Base-by-base conservation (phyloP, 2,797 vertebrate species). In the Crax fasciolata region DNA sequence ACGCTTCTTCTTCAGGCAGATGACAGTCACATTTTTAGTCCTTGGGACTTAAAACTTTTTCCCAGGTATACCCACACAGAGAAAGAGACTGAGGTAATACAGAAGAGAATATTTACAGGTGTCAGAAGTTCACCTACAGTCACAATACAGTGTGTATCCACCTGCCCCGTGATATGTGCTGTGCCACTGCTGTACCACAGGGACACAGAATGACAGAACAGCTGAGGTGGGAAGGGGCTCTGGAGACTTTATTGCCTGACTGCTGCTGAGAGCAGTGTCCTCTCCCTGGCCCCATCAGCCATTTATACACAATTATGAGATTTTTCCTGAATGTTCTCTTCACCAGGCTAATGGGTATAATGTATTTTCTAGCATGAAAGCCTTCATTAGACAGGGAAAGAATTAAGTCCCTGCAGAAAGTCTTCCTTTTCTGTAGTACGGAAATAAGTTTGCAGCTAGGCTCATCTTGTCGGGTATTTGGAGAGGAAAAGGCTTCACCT, bases 121-220 rank as follows among this genome's bases (percentile, higher is more conserved):
- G 43, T 52, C 66, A 61, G 65, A 71, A 65, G 52, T 32, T 44
- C 30, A 7, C 0, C 0, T 7, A 18, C 21, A 71, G 67, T 24
- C 52, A 7, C 25, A 4, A 24, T 11, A 5, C 11, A 23, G 27
- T 8, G 61, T 9, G 10, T 11, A 1, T 15, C 44, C 24, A 0
- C 12, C 32, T 86, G 27, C 25, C 23, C 41, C 54, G 20, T 28
- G 35, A 9, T 16, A 8, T 0, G 6, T 2, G 10, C 72, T 1
- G 0, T 23, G 79, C 30, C 51, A 46, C 21, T 11, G 75, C 41
- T 46, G n/a, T 19, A 4, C 71, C n/a, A 18, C 39, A 32, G 52
- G 68, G 51, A 59, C 46, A 41, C 3, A 6, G 30, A 20, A 3
- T 10, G 43, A 20, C 4, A 1, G 55, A 28, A 6, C 1, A 3